Evolutionary conservation across 2,797 vertebrate species (phyloP).

Genomic region (Oryzias dopingdopingensis): DNA sequence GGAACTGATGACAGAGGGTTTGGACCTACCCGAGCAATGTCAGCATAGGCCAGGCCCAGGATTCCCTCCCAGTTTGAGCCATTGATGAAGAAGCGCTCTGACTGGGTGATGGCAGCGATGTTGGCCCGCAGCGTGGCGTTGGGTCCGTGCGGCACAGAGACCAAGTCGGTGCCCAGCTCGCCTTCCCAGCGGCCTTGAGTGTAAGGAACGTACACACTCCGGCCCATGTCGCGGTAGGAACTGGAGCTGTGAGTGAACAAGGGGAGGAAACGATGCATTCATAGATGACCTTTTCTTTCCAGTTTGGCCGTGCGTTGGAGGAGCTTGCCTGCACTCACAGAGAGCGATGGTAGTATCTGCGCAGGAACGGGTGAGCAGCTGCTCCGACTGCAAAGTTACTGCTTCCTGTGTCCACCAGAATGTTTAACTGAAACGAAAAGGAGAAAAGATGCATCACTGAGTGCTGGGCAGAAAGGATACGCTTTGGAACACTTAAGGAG

Average conservation of each 20-base stretch:
- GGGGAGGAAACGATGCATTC: not conserved
- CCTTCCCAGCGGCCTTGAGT: slow-evolving; percentile 99
- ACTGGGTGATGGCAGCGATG: slow-evolving; percentile 95
- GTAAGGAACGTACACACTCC: slow-evolving; percentile 95
- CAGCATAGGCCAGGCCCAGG: slow-evolving; percentile 92
- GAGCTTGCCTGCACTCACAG: slow-evolving; percentile 81
- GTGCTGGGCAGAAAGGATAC: slow-evolving; percentile 23
- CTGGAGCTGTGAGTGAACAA: slow-evolving; percentile 72
- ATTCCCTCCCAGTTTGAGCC: slow-evolving; percentile 99
- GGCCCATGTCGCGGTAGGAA: slow-evolving; percentile 89
- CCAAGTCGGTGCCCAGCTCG: slow-evolving; percentile 93
- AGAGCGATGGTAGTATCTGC: slow-evolving; percentile 92
- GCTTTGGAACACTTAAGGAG: slow-evolving; percentile 10
- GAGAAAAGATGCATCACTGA: slow-evolving; percentile 6
- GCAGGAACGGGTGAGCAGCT: slow-evolving; percentile 92
- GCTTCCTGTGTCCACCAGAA: slow-evolving; percentile 98
- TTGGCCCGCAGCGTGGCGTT: slow-evolving; percentile 93
- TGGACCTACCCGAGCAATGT: slow-evolving; percentile 89
- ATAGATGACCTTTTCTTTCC: not conserved
- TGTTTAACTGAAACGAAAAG: slow-evolving; percentile 81
- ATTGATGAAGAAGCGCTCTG: slow-evolving; percentile 98
- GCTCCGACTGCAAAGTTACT: slow-evolving; percentile 98
- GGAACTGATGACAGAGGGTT: too few species aligned
- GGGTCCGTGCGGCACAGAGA: slow-evolving; percentile 92
- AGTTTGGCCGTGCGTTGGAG: not conserved